Evolutionary conservation across 2,888 invertebrate genomes (phyloP), one percentile per base, ranked within the genome.

Genomic region (Yponomeuta cagnagella): DNA sequence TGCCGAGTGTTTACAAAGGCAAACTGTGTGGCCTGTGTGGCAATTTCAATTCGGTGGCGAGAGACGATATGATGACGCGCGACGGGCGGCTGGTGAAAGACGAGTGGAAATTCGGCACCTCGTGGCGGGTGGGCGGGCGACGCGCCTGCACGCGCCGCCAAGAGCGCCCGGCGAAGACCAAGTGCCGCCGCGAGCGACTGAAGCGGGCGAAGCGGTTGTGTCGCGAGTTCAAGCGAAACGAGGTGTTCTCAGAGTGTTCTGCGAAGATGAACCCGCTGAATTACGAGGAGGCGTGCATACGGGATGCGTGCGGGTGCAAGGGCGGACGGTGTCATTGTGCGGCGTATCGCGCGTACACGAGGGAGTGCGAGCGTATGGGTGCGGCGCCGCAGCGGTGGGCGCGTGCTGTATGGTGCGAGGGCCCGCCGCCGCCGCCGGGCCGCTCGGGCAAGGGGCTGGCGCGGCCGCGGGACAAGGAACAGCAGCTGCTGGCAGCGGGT

Each of bases 21-120:
- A 94, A 94, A 78, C 85, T 98, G 72, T 98, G 98, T 82, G 99
- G 99, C 15, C 90, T 99, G 30, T 99, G 99, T 82, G 99, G 99
- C 1, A 98, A 98, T 84, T 99, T 96, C 88, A 99, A 98, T 87
- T 95, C 96, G 68, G 93, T 96, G 74, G 95, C 95, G 3, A 94
- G 96, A 75, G 98, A 98, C 84, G 98, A 98, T 89, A 94, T 97
- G 80, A 94, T 92, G 75, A 94, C 94, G 70, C 93, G 95, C 70
- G 94, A 94, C 75, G 97, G 96, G 10, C 92, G 93, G 69, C 87
- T 95, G 69, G 93, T 96, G 72, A 93, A 93, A 68, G 96, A 97
- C 76, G 83, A 88, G 37, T 92, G 94, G 90, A 94, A 94, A 71
- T 98, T 98, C 79, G 98, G 97, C 3, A 94, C 95, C 69, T 97